A percentile compares a stretch with the other conserved stretches of the same genome.
Conservation (phyloP, 2,888 invertebrate genomes). For the Aromia moschata region DNA sequence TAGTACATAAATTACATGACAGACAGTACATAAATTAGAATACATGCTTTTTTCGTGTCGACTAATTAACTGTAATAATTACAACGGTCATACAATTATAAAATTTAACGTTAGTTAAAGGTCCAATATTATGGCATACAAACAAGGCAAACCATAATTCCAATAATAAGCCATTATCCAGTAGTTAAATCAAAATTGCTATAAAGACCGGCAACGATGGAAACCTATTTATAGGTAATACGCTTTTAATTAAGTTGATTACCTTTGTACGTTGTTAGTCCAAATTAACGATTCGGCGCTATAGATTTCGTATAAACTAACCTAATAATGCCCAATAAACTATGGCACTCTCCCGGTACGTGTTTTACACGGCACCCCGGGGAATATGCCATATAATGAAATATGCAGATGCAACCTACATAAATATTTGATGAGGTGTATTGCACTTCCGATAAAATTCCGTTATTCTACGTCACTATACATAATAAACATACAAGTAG, state of each 20-base stretch:
- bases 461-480: not conserved
- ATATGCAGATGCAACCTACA: slow-evolving; percentile 1
- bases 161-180: slow-evolving; percentile 1
- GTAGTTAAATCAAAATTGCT: slow-evolving; percentile 3
- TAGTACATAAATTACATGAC: too few relatives aligned
- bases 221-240: slow-evolving; percentile 16
- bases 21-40: too few relatives aligned
- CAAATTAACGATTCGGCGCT: not conserved
- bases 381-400: slow-evolving; percentile 1
- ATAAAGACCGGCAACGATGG: slow-evolving; percentile 8
- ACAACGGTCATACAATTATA: too few relatives aligned
- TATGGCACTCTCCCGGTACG: not conserved
- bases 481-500: not conserved
- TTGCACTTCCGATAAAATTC: not conserved
- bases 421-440: slow-evolving; percentile 2
- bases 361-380: not conserved
- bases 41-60: too few relatives aligned
- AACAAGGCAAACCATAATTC: not conserved
- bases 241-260: slow-evolving; percentile 17
- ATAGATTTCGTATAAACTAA: slow-evolving; percentile 6
- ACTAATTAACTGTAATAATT: too few relatives aligned
- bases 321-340: slow-evolving; percentile 8
- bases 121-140: too few relatives aligned
- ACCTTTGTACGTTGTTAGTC: slow-evolving; percentile 6
- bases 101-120: slow-evolving; percentile 1